Conservation (phyloP, 2,888 invertebrate genomes). For the Mystacides longicornis region DNA sequence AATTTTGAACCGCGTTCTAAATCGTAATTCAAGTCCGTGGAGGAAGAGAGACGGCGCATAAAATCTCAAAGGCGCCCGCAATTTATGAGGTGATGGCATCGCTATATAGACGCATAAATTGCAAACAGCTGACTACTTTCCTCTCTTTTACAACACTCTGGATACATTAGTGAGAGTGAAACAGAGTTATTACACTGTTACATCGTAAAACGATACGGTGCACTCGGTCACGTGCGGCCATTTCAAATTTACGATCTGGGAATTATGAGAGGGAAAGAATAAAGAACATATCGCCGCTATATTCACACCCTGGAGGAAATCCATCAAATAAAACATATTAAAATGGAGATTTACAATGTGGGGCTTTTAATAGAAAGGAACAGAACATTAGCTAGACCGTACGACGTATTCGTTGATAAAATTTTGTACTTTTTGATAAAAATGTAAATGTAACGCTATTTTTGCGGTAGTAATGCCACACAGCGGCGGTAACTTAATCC, state of each 20-base stretch:
- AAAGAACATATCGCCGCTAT: slow-evolving; percentile 31
- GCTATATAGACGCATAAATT: slow-evolving; percentile 23
- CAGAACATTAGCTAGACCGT: background rate
- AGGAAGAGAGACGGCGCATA: slow-evolving; percentile 19
- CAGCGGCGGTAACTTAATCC: background rate
- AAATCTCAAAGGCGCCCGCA: slow-evolving; percentile 23
- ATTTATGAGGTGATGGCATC: slow-evolving; percentile 20
- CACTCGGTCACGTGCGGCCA: slow-evolving; percentile 54
- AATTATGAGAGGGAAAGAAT: slow-evolving; percentile 51
- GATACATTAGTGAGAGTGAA: slow-evolving; percentile 49
- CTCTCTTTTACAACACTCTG: slow-evolving; percentile 21
- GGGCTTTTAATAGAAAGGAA: background rate
- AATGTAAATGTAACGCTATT: too few relatives aligned
- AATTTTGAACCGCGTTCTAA: too few relatives aligned
- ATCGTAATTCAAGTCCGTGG: too few relatives aligned
- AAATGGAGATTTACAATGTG: background rate
- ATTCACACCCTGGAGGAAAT: slow-evolving; percentile 10
- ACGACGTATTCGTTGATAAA: background rate
- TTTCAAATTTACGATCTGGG: slow-evolving; percentile 55
- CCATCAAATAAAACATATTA: slow-evolving; percentile 8
- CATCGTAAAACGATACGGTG: slow-evolving; percentile 43
- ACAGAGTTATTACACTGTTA: slow-evolving; percentile 38
- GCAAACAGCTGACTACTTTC: slow-evolving; percentile 45
- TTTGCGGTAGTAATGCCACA: too few relatives aligned
- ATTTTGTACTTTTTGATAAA: background rate